Evolutionary conservation across 1,140 invertebrate genomes (phyloP).

Genomic region (Venustaconcha ellipsiformis): DNA sequence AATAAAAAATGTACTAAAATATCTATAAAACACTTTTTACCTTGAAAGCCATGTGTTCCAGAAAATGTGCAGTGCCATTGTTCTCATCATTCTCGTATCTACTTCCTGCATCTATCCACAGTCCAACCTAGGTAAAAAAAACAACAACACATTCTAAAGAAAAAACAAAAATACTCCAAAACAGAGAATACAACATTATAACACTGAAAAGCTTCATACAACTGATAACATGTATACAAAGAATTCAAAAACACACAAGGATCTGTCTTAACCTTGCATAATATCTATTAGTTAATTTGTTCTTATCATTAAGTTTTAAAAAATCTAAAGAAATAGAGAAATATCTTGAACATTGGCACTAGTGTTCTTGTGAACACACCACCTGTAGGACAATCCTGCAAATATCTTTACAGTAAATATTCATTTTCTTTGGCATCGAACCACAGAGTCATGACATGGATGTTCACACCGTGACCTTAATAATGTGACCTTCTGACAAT

Average conservation of each 20-base stretch:
- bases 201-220: not conserved
- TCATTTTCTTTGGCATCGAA: no score
- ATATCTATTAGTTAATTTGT: not conserved
- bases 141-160: constrained; percentile 2
- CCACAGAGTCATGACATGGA: no score
- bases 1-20: no score
- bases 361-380: no score
- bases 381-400: no score
- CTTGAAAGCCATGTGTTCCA: constrained; percentile 99
- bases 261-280: not conserved
- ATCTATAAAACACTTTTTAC: constrained; percentile 64
- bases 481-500: no score
- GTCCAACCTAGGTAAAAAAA: constrained; percentile 76
- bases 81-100: constrained; percentile 94
- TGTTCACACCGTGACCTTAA: no score
- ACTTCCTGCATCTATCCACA: constrained; percentile 99
- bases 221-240: not conserved
- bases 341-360: not conserved
- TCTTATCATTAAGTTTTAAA: no score
- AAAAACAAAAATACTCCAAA: not conserved
- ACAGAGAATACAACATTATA: not conserved
- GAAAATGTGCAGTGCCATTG: constrained; percentile 99
- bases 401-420: no score
- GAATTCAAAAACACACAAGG: constrained; percentile 80
- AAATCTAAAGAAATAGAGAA: constrained; percentile 3